Evolutionary conservation across 1,140 invertebrate species (phyloP).

Genomic region (Bombus balteatus): DNA sequence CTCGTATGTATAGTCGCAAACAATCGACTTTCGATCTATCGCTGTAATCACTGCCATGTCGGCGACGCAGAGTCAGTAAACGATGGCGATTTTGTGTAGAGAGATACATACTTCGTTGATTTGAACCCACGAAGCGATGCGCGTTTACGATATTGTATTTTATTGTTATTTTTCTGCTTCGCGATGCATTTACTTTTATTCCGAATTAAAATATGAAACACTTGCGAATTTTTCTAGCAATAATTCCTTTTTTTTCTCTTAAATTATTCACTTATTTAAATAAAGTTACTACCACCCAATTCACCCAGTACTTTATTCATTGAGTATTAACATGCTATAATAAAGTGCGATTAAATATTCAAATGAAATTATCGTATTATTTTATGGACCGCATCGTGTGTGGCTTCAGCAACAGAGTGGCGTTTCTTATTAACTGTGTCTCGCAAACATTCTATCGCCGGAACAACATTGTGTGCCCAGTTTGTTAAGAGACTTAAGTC

Average conservation of each 20-base stretch:
- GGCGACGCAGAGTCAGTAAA: conserved; percentile 12
- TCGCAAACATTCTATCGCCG: background rate
- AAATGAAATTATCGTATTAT: background rate
- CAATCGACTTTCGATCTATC: conserved; percentile 25
- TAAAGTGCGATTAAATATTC: background rate
- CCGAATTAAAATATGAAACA: background rate
- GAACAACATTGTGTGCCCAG: background rate
- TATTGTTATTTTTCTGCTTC: conserved; percentile 7
- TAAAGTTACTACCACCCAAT: conserved; percentile 10
- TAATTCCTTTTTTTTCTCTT: background rate
- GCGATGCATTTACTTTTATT: conserved; percentile 22
- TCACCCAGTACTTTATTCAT: background rate
- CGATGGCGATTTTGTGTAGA: conserved; percentile 1
- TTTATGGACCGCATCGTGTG: background rate
- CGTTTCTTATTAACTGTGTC: conserved; percentile 8
- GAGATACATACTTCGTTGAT: background rate
- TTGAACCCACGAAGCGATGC: background rate
- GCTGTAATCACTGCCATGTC: conserved; percentile 35
- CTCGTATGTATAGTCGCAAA: conserved; percentile 9
- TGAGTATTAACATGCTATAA: background rate
- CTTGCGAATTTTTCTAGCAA: conserved; percentile 12
- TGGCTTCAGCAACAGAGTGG: background rate
- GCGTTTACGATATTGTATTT: conserved; percentile 9
- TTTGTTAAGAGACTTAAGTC: background rate
- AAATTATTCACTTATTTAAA: conserved; percentile 17